phyloP scores from a whole-genome alignment of 2,113 vertebrate species.

The Copsychus sechellarum region DNA sequence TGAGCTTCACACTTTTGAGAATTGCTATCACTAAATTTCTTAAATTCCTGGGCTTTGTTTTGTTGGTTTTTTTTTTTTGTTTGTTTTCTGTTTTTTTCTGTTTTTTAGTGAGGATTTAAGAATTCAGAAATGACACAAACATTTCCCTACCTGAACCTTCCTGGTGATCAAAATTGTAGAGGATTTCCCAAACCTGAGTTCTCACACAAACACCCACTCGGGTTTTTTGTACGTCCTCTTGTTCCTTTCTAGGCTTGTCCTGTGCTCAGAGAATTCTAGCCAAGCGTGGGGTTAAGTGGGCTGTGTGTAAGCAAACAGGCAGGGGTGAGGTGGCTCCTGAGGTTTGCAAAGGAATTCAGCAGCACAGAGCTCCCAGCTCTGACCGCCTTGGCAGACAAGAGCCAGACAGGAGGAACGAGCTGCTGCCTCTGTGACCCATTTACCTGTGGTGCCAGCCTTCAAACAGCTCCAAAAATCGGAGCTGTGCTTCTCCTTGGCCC shows the following conservation, averaged over 20 bases:
- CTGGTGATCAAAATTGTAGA: neutral
- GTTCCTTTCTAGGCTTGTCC: neutral
- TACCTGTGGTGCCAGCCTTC: accelerated
- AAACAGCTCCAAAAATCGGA: accelerated
- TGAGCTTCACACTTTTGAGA: neutral
- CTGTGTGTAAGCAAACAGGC: neutral
- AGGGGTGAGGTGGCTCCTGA: neutral
- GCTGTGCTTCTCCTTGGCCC: neutral
- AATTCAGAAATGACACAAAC: neutral
- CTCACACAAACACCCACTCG: neutral
- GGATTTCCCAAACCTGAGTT: neutral
- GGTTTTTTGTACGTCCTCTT: neutral
- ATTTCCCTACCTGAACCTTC: neutral
- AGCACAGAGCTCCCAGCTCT: neutral
- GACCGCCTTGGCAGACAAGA: neutral
- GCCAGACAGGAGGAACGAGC: neutral
- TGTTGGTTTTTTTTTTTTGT: too few relatives aligned
- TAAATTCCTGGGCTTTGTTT: too few relatives aligned
- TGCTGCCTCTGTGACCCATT: neutral
- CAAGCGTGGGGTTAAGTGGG: neutral
- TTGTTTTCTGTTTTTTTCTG: too few relatives aligned
- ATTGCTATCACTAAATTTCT: neutral
- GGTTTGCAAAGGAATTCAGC: neutral
- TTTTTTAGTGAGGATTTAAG: neutral
- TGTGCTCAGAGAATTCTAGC: neutral